Base-by-base conservation (phyloP, 1,140 invertebrate genomes). In the Pristionchus pacificus region DNA sequence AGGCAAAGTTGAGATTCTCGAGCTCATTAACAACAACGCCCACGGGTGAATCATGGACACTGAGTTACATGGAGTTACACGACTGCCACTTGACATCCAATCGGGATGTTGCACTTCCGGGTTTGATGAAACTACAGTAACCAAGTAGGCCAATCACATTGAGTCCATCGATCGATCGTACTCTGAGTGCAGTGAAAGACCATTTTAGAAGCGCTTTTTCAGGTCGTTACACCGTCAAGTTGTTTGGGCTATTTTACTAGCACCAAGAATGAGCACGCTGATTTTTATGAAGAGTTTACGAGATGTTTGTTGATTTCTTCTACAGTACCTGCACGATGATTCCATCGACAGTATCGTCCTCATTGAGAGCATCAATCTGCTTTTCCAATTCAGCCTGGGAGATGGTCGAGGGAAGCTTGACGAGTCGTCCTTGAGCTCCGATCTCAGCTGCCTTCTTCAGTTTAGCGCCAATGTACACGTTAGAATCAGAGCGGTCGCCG, bases 381-480 rank as follows among this genome's bases (percentile, higher is more conserved):
- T 60, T 31, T 58, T 81, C 77, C 60, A 83, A 68, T 86, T 97
- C 91, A 59, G 85, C 78, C 87, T 98, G 91, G 14, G 92, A 94
- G 19, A 89, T 91, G 13, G 90, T 89, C 13, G 88, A 88, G 0
- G 93, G 90, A 71, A 98, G 86, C 77, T 92, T 88, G 0, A 95
- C 84, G 81, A 95, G 92, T 69, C 89, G 87, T 0, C 91, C 91
- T 25, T 88, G 83, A 38, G 97, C 93, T 68, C 95, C 96, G 75
- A 98, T 92, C 79, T 95, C 91, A 31, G 86, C 88, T 0, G 95
- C 94, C 6, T 92, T 91, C 85, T 93, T 95, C 25, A 96, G 88
- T 87, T 98, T 99, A 90, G 93, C 94, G 57, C 91, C 87, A 83
- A 98, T 98, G 84, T 98, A 99, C 6, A 98, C 94, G 88, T 97